phyloP scores from a whole-genome alignment of 1,140 invertebrate genomes.

The Venustaconcha ellipsiformis region DNA sequence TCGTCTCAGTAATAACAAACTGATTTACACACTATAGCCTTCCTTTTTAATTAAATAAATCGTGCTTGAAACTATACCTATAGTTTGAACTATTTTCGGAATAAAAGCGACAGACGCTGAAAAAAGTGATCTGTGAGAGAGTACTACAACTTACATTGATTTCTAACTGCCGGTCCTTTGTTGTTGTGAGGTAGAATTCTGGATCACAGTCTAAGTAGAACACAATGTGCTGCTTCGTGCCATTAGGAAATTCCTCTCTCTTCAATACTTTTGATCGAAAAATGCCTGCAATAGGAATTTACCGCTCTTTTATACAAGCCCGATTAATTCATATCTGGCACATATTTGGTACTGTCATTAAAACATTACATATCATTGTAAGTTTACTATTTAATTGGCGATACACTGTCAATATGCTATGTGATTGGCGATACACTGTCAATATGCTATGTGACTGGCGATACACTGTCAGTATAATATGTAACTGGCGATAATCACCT shows the following conservation, averaged over 20 bases:
- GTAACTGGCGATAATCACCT: not conserved
- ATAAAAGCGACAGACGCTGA: constrained; percentile 9
- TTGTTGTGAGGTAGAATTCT: constrained; percentile 27
- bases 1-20: not conserved
- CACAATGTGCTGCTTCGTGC: constrained; percentile 14
- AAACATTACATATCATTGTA: not conserved
- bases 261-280: constrained; percentile 27
- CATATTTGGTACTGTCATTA: not conserved
- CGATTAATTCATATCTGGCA: not conserved
- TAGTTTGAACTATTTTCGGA: not conserved
- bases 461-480: not conserved
- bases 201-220: constrained; percentile 28
- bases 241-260: constrained; percentile 7
- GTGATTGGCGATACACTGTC: not conserved
- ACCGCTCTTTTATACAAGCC: too few relatives aligned
- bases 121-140: not conserved
- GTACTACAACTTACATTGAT: constrained; percentile 27
- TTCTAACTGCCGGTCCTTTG: constrained; percentile 12
- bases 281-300: constrained; percentile 20
- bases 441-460: not conserved
- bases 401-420: not conserved
- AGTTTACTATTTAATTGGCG: not conserved
- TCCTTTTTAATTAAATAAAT: not conserved
- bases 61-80: not conserved
- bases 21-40: not conserved